phyloP scores from a whole-genome alignment of 2,797 vertebrate genomes.

The Huso huso region DNA sequence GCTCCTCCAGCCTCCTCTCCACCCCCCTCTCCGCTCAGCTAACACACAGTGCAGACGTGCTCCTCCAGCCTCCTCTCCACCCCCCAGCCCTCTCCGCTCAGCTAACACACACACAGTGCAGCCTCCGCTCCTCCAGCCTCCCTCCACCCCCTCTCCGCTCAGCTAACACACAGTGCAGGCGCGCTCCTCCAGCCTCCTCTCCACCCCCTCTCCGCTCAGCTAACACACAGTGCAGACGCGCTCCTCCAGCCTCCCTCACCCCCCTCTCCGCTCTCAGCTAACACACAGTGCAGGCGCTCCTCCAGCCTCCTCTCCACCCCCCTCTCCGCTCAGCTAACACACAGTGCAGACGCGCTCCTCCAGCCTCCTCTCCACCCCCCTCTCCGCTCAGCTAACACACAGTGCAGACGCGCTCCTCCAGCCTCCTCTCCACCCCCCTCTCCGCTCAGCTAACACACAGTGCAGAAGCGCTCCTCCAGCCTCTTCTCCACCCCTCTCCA shows the following conservation, averaged over 20 bases:
- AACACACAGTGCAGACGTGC: constrained; percentile 61
- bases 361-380: constrained; percentile 63
- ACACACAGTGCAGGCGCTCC: constrained; percentile 42
- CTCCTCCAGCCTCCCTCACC: constrained; percentile 46
- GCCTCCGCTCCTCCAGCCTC: constrained; percentile 54
- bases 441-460: constrained; percentile 42
- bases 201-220: constrained; percentile 53
- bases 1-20: constrained; percentile 33
- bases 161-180: constrained; percentile 40
- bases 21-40: constrained; percentile 26
- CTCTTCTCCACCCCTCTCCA: constrained; percentile 42
- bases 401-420: constrained; percentile 49
- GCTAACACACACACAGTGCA: constrained; percentile 58
- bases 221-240: constrained; percentile 62
- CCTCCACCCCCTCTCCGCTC: constrained; percentile 41
- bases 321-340: constrained; percentile 65
- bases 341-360: constrained; percentile 51
- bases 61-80: constrained; percentile 48
- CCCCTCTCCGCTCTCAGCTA: constrained; percentile 36
- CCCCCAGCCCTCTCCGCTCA: constrained; percentile 40
- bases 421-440: constrained; percentile 23
- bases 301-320: constrained; percentile 44
- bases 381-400: constrained; percentile 39
- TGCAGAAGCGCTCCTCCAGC: constrained; percentile 61
- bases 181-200: constrained; percentile 48